Base-by-base conservation (phyloP, 2,113 vertebrate species). In the Anas platyrhynchos region DNA sequence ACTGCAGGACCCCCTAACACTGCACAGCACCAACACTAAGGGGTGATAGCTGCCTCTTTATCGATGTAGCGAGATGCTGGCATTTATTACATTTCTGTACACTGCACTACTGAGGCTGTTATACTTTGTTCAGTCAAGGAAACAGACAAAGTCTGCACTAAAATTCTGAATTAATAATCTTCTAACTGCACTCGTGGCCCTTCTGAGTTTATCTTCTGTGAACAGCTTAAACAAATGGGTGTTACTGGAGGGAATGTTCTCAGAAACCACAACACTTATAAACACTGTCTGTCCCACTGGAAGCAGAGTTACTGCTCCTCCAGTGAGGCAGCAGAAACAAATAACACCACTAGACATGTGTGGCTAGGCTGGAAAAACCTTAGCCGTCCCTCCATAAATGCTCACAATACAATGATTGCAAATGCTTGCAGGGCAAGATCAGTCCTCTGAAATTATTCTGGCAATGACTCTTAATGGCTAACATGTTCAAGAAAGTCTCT, bases 161-260 rank as follows among this genome's bases (percentile, higher is more conserved):
- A 83, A 92, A 20, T 3, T 1, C 0, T 72, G 43, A 83, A 83
- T 86, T 83, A 56, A 56, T 71, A 43, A 48, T 44, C 34, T 88
- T 75, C 32, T 78, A 52, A 38, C 27, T 17, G 29, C 22, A 61
- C 8, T 90, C 81, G 11, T 32, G 26, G 11, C 34, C 26, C 31
- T 96, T 93, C 59, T 68, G 36, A 43, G 32, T 91, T 91, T 78
- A 68, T 88, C 56, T 72, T 78, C 77, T 75, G 26, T 48, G 29
- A 92, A 82, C 7, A 61, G 56, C 52, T 91, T 67, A 78, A 78
- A 80, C 32, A 94, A 89, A 69, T 44, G 16, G 85, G 26, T 69
- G 29, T 59, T 46, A 71, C 76, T 59, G 56, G 23, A 78, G n/a
- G 41, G 65, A 71, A 16, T 72, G 7, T 56, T 88, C 62, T 82